Conservation (phyloP, 2,888 invertebrate species). For the Melinaea marsaeus region DNA sequence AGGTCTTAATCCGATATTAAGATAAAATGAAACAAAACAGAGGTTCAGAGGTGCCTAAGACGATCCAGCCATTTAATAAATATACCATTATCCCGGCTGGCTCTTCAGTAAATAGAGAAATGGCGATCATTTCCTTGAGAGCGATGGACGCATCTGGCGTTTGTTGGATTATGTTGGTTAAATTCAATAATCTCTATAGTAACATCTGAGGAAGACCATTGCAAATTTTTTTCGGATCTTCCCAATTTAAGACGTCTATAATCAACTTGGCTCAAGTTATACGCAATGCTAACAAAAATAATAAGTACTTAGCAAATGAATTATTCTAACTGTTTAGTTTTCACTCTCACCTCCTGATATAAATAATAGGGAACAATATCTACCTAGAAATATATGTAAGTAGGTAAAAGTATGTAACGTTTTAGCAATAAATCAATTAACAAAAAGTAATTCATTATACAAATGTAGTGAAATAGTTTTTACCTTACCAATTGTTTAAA, state of each 20-base stretch:
- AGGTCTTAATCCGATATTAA: constrained; percentile 34
- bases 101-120: constrained; percentile 48
- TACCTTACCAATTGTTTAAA: too few relatives aligned
- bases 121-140: constrained; percentile 58
- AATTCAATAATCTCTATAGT: constrained; percentile 68
- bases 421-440: too few relatives aligned
- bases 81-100: constrained; percentile 52
- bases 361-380: too few relatives aligned
- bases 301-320: too few relatives aligned
- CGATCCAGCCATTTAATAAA: constrained; percentile 55
- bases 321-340: too few relatives aligned
- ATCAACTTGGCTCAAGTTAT: constrained; percentile 15
- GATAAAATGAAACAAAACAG: constrained; percentile 35
- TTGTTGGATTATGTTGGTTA: constrained; percentile 63
- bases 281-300: too few relatives aligned
- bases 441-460: too few relatives aligned
- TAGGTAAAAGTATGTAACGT: too few relatives aligned
- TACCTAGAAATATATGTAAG: too few relatives aligned
- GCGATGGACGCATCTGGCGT: constrained; percentile 61
- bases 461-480: too few relatives aligned
- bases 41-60: constrained; percentile 39
- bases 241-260: constrained; percentile 20
- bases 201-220: constrained; percentile 59
- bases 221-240: constrained; percentile 45
- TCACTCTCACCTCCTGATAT: too few relatives aligned